phyloP scores from a whole-genome alignment of 2,113 vertebrate genomes.

The Lepisosteus osseus region DNA sequence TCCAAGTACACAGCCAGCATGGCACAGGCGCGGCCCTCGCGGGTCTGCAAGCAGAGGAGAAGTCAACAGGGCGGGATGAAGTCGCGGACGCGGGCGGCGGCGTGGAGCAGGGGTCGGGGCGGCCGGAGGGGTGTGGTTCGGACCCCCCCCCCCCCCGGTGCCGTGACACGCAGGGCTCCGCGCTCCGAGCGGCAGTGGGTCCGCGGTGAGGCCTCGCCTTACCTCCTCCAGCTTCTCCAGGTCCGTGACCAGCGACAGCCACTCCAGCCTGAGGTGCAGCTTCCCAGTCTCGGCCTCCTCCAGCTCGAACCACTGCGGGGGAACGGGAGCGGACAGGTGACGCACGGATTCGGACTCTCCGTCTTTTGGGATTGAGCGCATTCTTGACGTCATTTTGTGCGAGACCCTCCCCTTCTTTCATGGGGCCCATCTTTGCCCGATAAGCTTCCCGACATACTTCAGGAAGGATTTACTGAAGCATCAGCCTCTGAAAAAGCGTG shows the following conservation, averaged over 20 bases:
- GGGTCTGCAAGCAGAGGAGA: conserved; percentile 53
- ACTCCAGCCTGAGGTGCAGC: conserved; percentile 84
- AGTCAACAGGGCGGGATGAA: background rate
- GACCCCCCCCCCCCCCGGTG: background rate
- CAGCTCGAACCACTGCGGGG: conserved; percentile 82
- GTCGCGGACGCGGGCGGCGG: background rate
- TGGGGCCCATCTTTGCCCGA: too few relatives aligned
- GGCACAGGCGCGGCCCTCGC: conserved; percentile 71
- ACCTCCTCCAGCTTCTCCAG: conserved; percentile 60
- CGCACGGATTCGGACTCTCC: background rate
- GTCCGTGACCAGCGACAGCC: conserved; percentile 77
- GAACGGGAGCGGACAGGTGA: background rate
- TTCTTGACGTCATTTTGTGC: too few relatives aligned
- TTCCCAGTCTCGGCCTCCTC: conserved; percentile 67
- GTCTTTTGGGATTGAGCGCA: too few relatives aligned
- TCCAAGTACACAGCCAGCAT: conserved; percentile 90
- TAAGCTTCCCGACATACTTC: too few relatives aligned
- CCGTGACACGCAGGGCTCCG: too few relatives aligned
- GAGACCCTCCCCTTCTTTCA: too few relatives aligned
- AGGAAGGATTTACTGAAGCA: too few relatives aligned
- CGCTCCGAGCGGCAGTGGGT: background rate
- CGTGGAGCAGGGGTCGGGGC: background rate
- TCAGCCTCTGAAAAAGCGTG: too few relatives aligned
- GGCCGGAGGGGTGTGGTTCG: conserved; percentile 1
- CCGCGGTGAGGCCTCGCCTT: background rate